Percentiles rank a stretch among this genome's conserved stretches.
phyloP scores from a whole-genome alignment of 2,888 invertebrate species.

The Caenorhabditis panamensis region DNA sequence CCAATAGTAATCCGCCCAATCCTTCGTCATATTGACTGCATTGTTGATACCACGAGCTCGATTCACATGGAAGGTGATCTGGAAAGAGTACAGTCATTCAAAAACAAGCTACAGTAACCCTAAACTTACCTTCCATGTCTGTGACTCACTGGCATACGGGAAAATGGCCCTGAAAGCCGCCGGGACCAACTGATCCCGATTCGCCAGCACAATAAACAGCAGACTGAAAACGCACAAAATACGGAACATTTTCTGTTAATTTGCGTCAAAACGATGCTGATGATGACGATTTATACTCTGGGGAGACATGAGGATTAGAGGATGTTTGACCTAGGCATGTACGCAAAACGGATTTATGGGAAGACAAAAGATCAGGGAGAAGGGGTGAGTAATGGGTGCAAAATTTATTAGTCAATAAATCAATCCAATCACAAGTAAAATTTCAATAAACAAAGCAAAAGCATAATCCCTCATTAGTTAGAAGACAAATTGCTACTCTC shows the following conservation, averaged over 20 bases:
- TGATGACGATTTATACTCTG: not conserved
- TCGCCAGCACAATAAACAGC: slow-evolving; percentile 4
- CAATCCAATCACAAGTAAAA: too few relatives aligned
- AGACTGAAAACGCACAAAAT: slow-evolving; percentile 1
- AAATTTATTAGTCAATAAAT: too few relatives aligned
- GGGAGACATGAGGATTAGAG: not conserved
- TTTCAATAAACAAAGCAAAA: too few relatives aligned
- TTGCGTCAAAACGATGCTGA: not conserved
- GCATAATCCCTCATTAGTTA: too few relatives aligned
- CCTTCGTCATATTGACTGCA: not conserved
- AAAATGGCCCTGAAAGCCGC: slow-evolving; percentile 25
- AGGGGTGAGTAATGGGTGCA: too few relatives aligned
- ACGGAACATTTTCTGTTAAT: not conserved
- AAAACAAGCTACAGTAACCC: not conserved
- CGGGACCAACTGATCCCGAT: slow-evolving; percentile 14
- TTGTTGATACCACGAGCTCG: not conserved
- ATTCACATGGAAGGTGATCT: slow-evolving; percentile 36
- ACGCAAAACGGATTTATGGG: too few relatives aligned
- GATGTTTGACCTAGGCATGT: not conserved
- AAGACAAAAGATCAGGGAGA: too few relatives aligned
- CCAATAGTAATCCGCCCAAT: slow-evolving; percentile 17
- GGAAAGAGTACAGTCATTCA: not conserved
- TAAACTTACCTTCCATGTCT: slow-evolving; percentile 20
- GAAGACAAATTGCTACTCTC: too few relatives aligned
- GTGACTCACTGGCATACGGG: slow-evolving; percentile 14